Base-by-base conservation (phyloP, 2,113 vertebrate genomes). In the Pseudonaja textilis region DNA sequence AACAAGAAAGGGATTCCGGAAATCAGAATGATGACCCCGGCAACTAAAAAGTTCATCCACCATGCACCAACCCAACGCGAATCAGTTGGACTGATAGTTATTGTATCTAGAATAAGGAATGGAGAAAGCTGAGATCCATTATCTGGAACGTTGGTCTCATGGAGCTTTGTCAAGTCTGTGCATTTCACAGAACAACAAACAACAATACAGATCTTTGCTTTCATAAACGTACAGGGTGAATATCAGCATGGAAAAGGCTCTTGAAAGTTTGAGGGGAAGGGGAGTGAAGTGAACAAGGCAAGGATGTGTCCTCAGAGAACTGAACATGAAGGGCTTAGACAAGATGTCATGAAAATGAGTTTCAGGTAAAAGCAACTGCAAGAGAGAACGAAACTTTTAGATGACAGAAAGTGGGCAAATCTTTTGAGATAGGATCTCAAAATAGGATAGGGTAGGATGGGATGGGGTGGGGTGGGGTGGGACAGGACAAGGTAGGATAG, bases 61-160 rank as follows among this genome's bases (percentile, higher is more conserved):
- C 99, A 99, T 0, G 99, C 99, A 0, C 99, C 99, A 61, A 99
- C 99, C 99, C 99, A 99, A 34, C 98, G 98, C 12, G 98, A 96
- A 74, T 99, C 99, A n/a, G 96, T 97, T 0, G 99, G 97, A 12
- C 98, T 98, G 96, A 99, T 99, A 59, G 96, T 98, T 92, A 99
- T 95, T 29, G 87, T 98, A 20, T 97, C 99, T 99, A 93, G 26
- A 97, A 96, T 57, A 26, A 95, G 96, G n/a, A 50, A 54, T 91
- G 92, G 94, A 59, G 56, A 54, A 56, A 89, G 47, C 39, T 0
- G 54, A 74, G 42, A 95, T 54, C 92, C 2, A 8, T 61, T 45
- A 61, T 89, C 2, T 11, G 85, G 25, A 42, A 81, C 34, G 1
- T 14, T 59, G 29, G 57, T 89, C 18, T 81, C 29, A 52, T 34